Evolutionary conservation across 2,797 vertebrate genomes (phyloP).

Genomic region (Phalanger gymnotis): DNA sequence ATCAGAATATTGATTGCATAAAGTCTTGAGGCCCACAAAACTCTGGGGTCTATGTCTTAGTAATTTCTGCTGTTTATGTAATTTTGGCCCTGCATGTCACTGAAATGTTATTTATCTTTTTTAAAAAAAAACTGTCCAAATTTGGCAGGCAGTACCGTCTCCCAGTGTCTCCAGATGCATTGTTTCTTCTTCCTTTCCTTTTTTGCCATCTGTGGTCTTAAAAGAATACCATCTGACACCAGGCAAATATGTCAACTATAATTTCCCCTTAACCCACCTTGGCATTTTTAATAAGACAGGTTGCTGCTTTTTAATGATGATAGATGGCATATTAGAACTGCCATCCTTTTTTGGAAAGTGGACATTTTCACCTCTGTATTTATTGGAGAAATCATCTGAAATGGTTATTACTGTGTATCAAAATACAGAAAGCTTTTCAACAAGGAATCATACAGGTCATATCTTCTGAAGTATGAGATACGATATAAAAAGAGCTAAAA

Average conservation of each 20-base stretch:
- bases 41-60: conserved; percentile 82
- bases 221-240: conserved; percentile 73
- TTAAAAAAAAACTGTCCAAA: conserved; percentile 82
- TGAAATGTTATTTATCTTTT: conserved; percentile 88
- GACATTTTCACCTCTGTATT: conserved; percentile 1
- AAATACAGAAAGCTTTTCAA: conserved; percentile 50
- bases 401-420: background rate
- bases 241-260: conserved; percentile 70
- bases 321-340: conserved; percentile 50
- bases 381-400: conserved; percentile 46
- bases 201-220: conserved; percentile 75
- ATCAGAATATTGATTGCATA: conserved; percentile 85
- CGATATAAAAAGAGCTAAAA: background rate
- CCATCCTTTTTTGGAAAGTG: conserved; percentile 55
- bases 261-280: background rate
- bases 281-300: conserved; percentile 29
- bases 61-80: conserved; percentile 90
- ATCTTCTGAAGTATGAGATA: background rate
- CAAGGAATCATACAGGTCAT: conserved; percentile 40
- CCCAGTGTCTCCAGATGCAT: conserved; percentile 85
- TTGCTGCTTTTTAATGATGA: conserved; percentile 42
- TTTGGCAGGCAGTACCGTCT: conserved; percentile 83
- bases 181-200: conserved; percentile 80
- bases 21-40: conserved; percentile 83
- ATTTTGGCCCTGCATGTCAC: conserved; percentile 86